These are phyloP conservation scores for Holothuria leucospilota DNA, from an alignment of 53 echinoderm and acorn worm genomes.

Conservation along the genomic window DNA sequence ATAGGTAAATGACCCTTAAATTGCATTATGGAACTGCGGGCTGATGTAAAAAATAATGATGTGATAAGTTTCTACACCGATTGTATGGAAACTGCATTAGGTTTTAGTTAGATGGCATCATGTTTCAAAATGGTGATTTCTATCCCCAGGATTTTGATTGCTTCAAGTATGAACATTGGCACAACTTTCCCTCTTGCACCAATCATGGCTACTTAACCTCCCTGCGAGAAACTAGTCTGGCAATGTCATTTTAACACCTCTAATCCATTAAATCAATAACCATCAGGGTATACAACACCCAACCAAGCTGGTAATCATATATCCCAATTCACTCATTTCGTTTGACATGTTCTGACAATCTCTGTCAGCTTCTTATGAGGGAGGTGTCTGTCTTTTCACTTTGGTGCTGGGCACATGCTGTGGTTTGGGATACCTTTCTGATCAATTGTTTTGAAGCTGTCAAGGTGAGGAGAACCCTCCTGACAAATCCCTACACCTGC, in stretches of 20 bases:
- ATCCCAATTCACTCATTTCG: slow-evolving; percentile 27
- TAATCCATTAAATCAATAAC: slow-evolving; percentile 35
- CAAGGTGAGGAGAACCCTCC: slow-evolving; percentile 20
- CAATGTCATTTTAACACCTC: slow-evolving; percentile 35
- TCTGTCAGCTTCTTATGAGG: slow-evolving; percentile 18
- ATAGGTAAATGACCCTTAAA: no score
- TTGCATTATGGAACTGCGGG: no score
- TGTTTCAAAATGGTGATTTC: no score
- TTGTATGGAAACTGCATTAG: no score
- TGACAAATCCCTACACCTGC: slow-evolving; percentile 37
- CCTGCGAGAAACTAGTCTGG: slow-evolving; percentile 19
- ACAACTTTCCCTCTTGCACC: not conserved
- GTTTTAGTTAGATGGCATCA: no score
- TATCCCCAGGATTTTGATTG: not conserved
- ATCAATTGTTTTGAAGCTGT: slow-evolving; percentile 35
- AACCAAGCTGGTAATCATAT: slow-evolving; percentile 45
- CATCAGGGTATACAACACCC: slow-evolving; percentile 25
- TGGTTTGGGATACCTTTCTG: slow-evolving; percentile 16
- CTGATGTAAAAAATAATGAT: no score
- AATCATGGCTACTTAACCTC: slow-evolving; percentile 46
- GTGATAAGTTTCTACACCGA: no score
- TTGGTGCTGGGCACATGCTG: slow-evolving; percentile 36
- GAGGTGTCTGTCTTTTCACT: slow-evolving; percentile 45
- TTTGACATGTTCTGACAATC: slow-evolving; percentile 39
- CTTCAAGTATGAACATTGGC: not conserved